phyloP scores from a whole-genome alignment of 2,888 invertebrate species.

The Ceratothoa steindachneri region DNA sequence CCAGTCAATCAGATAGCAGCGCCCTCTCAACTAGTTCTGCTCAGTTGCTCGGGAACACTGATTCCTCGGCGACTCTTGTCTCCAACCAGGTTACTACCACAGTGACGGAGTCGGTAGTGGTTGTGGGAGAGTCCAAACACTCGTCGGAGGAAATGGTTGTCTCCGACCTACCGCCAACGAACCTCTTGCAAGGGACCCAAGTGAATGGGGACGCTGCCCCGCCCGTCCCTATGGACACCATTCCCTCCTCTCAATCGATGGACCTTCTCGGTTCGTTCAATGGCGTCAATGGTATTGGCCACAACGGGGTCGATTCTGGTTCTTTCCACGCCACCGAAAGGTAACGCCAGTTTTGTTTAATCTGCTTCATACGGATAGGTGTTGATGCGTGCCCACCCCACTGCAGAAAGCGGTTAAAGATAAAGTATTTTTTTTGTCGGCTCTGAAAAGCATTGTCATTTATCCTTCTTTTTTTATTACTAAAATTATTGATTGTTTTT shows the following conservation, averaged over 20 bases:
- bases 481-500: too few relatives aligned
- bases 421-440: too few relatives aligned
- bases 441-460: too few relatives aligned
- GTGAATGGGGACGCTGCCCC: slow-evolving; percentile 41
- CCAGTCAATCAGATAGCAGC: neutral
- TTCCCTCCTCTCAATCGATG: slow-evolving; percentile 40
- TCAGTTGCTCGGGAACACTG: neutral
- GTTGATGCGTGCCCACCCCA: too few relatives aligned
- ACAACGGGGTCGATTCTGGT: slow-evolving; percentile 35
- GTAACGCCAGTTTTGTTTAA: too few relatives aligned
- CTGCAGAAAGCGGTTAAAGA: too few relatives aligned
- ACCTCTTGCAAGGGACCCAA: slow-evolving; percentile 28
- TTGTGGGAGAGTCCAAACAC: neutral
- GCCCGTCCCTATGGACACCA: slow-evolving; percentile 43
- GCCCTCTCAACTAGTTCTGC: neutral
- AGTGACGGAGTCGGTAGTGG: neutral
- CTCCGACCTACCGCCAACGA: neutral
- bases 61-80: neutral
- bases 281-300: slow-evolving; percentile 38
- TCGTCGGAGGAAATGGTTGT: neutral
- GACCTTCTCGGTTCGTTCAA: slow-evolving; percentile 41
- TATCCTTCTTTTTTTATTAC: too few relatives aligned
- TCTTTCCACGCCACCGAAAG: neutral
- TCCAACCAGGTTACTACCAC: neutral
- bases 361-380: too few relatives aligned